Base-by-base conservation (phyloP, 2,113 vertebrate species). In the Pterocles gutturalis region DNA sequence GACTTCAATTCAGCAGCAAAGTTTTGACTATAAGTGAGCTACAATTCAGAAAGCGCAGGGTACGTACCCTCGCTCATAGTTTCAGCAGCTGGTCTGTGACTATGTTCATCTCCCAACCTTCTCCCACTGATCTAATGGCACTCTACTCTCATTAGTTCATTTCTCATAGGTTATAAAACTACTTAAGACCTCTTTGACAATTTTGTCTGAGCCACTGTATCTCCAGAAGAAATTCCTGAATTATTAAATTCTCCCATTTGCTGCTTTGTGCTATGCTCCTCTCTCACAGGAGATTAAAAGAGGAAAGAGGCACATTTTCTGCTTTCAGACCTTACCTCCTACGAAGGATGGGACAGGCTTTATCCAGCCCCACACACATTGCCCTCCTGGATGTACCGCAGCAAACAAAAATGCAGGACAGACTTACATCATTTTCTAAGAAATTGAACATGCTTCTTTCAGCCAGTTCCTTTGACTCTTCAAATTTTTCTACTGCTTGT, bases 401-500 rank as follows among this genome's bases (percentile, higher is more conserved):
- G 75, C 78, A 94, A 88, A 85, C 17, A 83, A 79, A 95, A 78
- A 83, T 8, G 17, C 28, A 83, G 45, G 62, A 79, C 58, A 91
- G 36, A 98, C 99, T 99, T 97, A 99, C 99, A 75, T 99, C 99
- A 43, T 99, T 99, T 97, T 99, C 99, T 97, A 99, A 97, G 95
- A 99, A 99, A 98, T 99, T 99, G 97, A 99, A 99, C 99, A 99
- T 99, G 98, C 99, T 99, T 96, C 98, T 98, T 97, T 99, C 99
- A 25, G 99, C 99, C 97, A 99, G 93, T n/a, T 99, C 99, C 97
- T 99, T 99, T 89, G 99, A 99, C 93, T 99, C 99, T 81, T 99
- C 99, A 84, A 99, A 99, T 96, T 99, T 99, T 96, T 99, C 99
- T 97, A 99, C 98, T 1, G 99, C 99, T 97, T 99, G 99, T 85